Evolutionary conservation across 2,888 invertebrate species (phyloP), one percentile per base, ranked within the genome.

Genomic region (Eilema griseolum): DNA sequence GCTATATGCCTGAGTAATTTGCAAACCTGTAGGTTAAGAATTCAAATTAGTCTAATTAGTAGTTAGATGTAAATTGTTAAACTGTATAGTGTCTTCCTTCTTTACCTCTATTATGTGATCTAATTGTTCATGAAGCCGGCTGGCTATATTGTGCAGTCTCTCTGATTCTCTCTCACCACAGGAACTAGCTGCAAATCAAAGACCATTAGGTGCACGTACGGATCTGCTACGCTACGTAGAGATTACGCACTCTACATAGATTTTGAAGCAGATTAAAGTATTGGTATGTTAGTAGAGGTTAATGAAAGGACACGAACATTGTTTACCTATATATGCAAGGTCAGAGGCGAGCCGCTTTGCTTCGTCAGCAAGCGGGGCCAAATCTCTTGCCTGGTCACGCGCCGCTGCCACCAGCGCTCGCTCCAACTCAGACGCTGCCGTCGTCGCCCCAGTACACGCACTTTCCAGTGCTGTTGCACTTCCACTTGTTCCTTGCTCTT

Each of bases 101-200:
- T 86, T 85, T 88, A 99, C 99, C 96, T 99, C 99, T 92, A 99
- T 98, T 89, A 99, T 98, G 93, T 99, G 99, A 95, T 99, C 99
- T 90, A 99, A 98, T 94, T 99, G 99, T 94, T 99, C 99, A 90
- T 98, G 98, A 92, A 99, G 99, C 93, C 98, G 97, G 95, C 98
- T 98, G 86, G 98, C 98, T 92, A 98, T 97, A 92, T 98, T 98
- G 92, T 99, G 98, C 86, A 99, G 97, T 91, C 98, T 97, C 91
- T 98, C 98, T 86, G 98, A 96, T 95, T 95, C 95, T 94, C 95
- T 95, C 94, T 95, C 95, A 90, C 97, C 96, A 83, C 98, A 92
- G 91, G 95, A 93, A 92, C 94, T 95, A 89, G 95, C 95, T 95
- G 90, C 67, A 78, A 89, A 86, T 12, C 70, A 68, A 77, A 67